phyloP scores from a whole-genome alignment of 2,888 invertebrate genomes.

The Nomada fabriciana region DNA sequence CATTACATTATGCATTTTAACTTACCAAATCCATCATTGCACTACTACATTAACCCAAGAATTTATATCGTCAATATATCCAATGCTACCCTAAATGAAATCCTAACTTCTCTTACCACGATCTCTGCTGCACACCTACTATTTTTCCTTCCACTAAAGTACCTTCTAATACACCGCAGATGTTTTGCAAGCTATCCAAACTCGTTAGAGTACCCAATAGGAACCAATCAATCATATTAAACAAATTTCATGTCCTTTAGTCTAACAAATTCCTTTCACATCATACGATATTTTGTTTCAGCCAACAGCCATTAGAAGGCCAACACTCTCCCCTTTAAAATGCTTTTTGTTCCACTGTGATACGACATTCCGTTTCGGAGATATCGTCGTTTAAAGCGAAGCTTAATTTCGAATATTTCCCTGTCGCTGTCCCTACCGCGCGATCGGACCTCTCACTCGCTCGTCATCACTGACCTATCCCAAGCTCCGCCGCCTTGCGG shows the following conservation, averaged over 20 bases:
- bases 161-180: too few species aligned
- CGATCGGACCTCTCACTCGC: too few species aligned
- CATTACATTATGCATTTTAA: too few species aligned
- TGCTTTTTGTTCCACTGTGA: background rate
- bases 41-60: too few species aligned
- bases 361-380: background rate
- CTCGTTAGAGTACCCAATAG: too few species aligned
- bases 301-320: background rate
- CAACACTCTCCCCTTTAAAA: background rate
- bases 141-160: too few species aligned
- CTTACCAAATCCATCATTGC: too few species aligned
- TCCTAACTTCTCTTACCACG: too few species aligned
- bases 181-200: too few species aligned
- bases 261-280: accelerated
- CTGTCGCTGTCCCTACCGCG: background rate
- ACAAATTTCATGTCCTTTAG: background rate
- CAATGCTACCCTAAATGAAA: too few species aligned
- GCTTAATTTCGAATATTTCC: background rate
- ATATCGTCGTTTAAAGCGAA: background rate
- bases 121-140: too few species aligned
- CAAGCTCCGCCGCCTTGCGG: background rate
- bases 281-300: background rate
- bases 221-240: background rate
- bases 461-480: background rate
- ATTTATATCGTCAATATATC: too few species aligned